Evolutionary conservation across 2,113 vertebrate species (phyloP), one percentile per base, ranked within the genome.

Genomic region (Tichodroma muraria): DNA sequence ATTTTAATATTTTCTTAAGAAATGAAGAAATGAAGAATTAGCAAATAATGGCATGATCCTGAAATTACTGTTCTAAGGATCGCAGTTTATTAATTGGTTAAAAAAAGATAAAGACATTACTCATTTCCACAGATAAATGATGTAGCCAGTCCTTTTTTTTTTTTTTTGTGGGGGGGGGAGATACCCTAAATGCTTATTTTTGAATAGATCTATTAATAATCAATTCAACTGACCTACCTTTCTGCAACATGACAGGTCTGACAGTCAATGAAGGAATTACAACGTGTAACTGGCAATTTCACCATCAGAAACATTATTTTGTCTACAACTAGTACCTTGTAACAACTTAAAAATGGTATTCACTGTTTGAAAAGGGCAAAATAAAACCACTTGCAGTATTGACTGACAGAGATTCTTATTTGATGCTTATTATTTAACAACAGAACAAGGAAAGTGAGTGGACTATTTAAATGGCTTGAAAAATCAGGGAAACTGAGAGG

Each of bases 1-100:
- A 89, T 79, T 88, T 93, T 35, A 49, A 53, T 92, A 85, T 92
- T 88, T 95, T 70, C 45, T 92, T 70, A 92, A 80, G 89, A 95
- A 93, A 94, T 84, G 73, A 83, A 94, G 84, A 79, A 94, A 88
- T 94, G 86, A 91, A 94, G 86, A 75, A 96, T 96, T 94, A 90
- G 94, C 82, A 97, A 96, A 96, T 50, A 94, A 91, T 93, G 61
- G 69, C 70, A 76, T 85, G 79, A 77, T 96, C 87, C 82, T 87
- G 54, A 83, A 95, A 94, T 69, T 93, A 88, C 79, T 96, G 79
- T 90, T 93, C 60, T 63, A 82, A 83, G 54, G 45, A 94, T 95
- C 80, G 44, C 47, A 88, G 91, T 70, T 81, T 93, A 84, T 90
- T 92, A 93, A 94, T 80, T 24, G 40, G 63, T 66, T 94, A 84